Evolutionary conservation across 35 echinoderm and acorn worm genomes (phyloP).

Genomic region (Lytechinus variegatus): DNA sequence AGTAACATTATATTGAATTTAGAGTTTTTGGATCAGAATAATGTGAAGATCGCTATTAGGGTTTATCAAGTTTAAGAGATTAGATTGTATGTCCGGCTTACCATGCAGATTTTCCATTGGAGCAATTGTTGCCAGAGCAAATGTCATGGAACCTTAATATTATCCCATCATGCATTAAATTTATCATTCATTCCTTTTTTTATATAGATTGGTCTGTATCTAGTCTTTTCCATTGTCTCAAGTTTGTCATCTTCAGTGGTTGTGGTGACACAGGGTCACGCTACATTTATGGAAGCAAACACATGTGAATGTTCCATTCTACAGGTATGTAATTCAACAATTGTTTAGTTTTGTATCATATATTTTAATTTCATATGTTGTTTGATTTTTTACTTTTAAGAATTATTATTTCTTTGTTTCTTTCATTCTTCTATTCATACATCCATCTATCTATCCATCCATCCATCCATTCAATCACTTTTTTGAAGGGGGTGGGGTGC

Average conservation of each 20-base stretch:
- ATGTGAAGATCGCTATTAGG: too few relatives aligned
- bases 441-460: too few relatives aligned
- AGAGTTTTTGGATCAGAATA: too few relatives aligned
- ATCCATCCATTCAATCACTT: too few relatives aligned
- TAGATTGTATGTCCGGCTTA: too few relatives aligned
- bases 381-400: neutral
- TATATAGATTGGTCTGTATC: slow-evolving; percentile 23
- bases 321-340: neutral
- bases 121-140: neutral
- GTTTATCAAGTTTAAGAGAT: too few relatives aligned
- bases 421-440: too few relatives aligned
- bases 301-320: slow-evolving; percentile 7
- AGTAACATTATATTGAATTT: too few relatives aligned
- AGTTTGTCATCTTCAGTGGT: slow-evolving; percentile 19
- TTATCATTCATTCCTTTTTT: neutral
- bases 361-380: neutral
- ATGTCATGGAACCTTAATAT: slow-evolving; percentile 74
- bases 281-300: slow-evolving; percentile 42
- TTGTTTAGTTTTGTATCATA: neutral
- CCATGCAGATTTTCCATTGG: neutral
- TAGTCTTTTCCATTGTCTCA: slow-evolving; percentile 7
- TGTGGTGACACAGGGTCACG: slow-evolving; percentile 29
- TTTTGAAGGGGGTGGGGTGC: too few relatives aligned
- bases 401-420: neutral
- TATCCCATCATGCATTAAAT: slow-evolving; percentile 69